Conservation (phyloP, 2,113 vertebrate species). For the Eulacestoma nigropectus region DNA sequence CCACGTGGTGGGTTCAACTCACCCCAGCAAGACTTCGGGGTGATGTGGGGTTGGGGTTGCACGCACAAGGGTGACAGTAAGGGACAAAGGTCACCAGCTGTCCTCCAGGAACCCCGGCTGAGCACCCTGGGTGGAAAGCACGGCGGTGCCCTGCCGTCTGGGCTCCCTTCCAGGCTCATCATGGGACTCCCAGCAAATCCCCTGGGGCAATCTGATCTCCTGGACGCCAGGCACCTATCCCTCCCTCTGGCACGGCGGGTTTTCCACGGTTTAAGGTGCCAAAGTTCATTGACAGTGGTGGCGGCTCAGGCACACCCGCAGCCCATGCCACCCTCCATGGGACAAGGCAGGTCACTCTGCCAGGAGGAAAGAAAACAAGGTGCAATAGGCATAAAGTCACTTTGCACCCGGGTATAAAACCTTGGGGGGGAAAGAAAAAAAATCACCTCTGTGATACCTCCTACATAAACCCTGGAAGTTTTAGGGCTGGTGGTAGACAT, state of each 20-base stretch:
- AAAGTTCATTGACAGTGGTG: slow-evolving; percentile 37
- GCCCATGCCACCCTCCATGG: background rate
- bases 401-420: background rate
- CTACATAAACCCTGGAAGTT: background rate
- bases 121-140: background rate
- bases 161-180: slow-evolving; percentile 40
- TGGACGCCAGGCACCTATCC: background rate
- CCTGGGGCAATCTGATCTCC: slow-evolving; percentile 26
- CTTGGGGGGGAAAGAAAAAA: accelerated
- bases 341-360: background rate
- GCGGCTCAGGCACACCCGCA: background rate
- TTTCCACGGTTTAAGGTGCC: slow-evolving; percentile 28
- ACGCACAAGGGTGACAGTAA: background rate
- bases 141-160: background rate
- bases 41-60: background rate
- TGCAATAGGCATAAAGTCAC: background rate
- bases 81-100: slow-evolving; percentile 19
- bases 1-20: accelerated
- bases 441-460: background rate
- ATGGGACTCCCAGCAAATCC: slow-evolving; percentile 59
- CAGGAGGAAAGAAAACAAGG: background rate
- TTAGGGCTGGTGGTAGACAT: background rate
- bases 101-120: background rate
- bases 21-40: accelerated
- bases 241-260: background rate